Evolutionary conservation across 2,797 vertebrate species (phyloP).

Genomic region (Gymnopithys bicolor): DNA sequence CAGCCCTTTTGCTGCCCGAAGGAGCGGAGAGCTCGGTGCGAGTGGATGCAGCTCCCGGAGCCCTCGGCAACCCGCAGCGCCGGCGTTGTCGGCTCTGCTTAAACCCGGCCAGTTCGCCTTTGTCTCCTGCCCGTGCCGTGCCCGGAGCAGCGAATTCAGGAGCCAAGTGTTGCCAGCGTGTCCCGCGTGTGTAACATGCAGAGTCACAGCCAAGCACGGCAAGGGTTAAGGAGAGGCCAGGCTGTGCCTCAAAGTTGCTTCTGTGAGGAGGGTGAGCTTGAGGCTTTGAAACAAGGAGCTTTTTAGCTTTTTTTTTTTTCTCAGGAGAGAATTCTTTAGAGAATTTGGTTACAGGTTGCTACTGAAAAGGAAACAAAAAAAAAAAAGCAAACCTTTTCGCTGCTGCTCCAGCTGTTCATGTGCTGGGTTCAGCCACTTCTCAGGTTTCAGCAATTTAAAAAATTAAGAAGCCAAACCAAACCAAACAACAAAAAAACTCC

Average conservation of each 20-base stretch:
- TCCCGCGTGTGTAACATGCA: background rate
- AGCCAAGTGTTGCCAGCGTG: background rate
- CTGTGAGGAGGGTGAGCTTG: background rate
- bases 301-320: background rate
- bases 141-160: background rate
- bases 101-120: background rate
- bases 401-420: conserved; percentile 19
- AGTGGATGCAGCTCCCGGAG: background rate
- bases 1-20: background rate
- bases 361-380: background rate
- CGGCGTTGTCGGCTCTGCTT: background rate
- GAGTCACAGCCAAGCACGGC: background rate
- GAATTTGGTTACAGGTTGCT: conserved; percentile 57
- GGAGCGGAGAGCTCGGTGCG: background rate
- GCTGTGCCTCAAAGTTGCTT: background rate
- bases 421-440: background rate
- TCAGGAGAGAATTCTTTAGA: background rate
- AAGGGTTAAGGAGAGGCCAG: background rate
- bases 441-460: background rate
- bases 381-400: background rate
- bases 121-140: background rate
- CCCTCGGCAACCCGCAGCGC: background rate
- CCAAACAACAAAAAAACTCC: background rate
- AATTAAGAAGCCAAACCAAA: background rate
- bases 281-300: conserved; percentile 29